phyloP scores from a whole-genome alignment of 2,888 invertebrate genomes.

The Hirtodrosophila histrioides region DNA sequence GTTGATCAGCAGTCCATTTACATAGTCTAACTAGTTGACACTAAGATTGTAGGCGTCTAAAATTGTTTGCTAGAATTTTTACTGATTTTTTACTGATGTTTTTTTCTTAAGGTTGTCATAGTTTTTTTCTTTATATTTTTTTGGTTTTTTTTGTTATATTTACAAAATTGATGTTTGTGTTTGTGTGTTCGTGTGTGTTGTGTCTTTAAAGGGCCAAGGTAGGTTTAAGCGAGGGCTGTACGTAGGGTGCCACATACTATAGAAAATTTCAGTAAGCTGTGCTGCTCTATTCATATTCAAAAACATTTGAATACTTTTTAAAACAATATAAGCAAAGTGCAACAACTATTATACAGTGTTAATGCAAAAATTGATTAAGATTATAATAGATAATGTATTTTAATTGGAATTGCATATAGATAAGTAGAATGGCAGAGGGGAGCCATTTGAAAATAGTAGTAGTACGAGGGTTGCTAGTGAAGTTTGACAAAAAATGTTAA shows the following conservation, averaged over 20 bases:
- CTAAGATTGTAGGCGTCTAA: conserved; percentile 53
- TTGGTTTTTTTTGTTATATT: conserved; percentile 44
- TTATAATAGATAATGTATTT: conserved; percentile 5
- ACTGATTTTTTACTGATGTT: conserved; percentile 64
- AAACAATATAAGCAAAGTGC: conserved; percentile 35
- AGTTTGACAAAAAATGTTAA: conserved; percentile 32
- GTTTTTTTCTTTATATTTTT: conserved; percentile 49
- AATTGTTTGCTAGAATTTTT: conserved; percentile 57
- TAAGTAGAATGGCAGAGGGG: neutral
- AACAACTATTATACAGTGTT: conserved; percentile 30
- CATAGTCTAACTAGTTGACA: conserved; percentile 46
- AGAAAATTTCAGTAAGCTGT: conserved; percentile 45
- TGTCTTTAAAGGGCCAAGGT: conserved; percentile 32
- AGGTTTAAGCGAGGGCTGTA: conserved; percentile 39
- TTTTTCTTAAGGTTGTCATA: conserved; percentile 32
- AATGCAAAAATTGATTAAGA: conserved; percentile 13
- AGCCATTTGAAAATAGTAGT: neutral
- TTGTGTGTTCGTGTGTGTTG: conserved; percentile 24
- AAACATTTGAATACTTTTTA: conserved; percentile 12
- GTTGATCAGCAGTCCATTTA: conserved; percentile 42
- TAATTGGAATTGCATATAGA: conserved; percentile 6
- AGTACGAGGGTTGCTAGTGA: conserved; percentile 45
- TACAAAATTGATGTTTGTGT: conserved; percentile 51
- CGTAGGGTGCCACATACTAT: conserved; percentile 32
- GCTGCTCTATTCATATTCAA: conserved; percentile 27